Evolutionary conservation across 2,797 vertebrate genomes (phyloP), one percentile per base, ranked within the genome.

Genomic region (Lagodon rhomboides): DNA sequence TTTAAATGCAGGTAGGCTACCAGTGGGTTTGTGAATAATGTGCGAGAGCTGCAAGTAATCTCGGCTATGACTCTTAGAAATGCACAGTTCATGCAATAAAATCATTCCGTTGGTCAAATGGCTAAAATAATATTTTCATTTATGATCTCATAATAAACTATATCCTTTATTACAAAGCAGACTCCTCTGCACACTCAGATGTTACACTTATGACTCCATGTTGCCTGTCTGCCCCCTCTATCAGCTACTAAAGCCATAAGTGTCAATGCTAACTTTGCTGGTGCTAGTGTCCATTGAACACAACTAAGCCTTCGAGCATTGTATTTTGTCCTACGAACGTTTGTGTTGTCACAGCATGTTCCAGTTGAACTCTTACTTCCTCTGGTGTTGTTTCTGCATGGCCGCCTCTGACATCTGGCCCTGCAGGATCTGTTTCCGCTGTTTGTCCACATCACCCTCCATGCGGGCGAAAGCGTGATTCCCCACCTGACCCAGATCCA

Each of bases 371-470:
- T 46, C 97, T 96, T 95, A 99, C 98, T 98, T 99, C 85, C 98
- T 96, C 92, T 97, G 97, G 89, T 99, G 98, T 75, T 99, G 97
- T 86, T 99, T 99, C 87, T 98, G 97, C 75, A 97, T 88, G 6
- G 98, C 95, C 12, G 95, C 97, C 84, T 99, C 97, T 0, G 98
- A 99, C 83, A 97, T 92, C 88, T 99, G 97, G 58, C 98, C 97
- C 94, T 99, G 98, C 25, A 99, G 95, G 80, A 97, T 97, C 84
- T 97, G 95, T 83, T 96, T 97, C 63, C 98, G 93, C 88, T 98
- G 97, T 83, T 99, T 99, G 94, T 99, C 98, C 80, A 99, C 96
- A 0, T 99, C 97, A 2, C 97, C 98, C 90, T 99, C 98, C 98
- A 99, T 99, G 44, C 96, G 95, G 58, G 98, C 97, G 78, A 99